Conservation (phyloP, 1,140 invertebrate genomes). For the Eulimnadia texana region DNA sequence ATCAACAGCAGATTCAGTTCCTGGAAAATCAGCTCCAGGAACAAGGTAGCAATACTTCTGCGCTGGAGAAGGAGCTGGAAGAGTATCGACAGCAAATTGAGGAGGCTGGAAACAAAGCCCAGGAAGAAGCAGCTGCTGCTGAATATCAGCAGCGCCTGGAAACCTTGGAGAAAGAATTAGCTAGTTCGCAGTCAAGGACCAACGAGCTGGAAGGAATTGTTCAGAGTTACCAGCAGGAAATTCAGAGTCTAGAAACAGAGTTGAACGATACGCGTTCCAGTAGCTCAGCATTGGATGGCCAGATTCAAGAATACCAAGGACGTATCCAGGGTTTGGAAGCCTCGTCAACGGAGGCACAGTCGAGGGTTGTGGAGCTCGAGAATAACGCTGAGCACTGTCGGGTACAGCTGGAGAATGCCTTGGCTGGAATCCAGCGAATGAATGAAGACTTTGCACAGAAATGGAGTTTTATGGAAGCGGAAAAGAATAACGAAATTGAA, state of each 20-base stretch:
- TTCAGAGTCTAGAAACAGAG: neutral
- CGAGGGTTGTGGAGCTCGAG: neutral
- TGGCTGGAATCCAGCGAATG: too few species aligned
- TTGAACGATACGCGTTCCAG: neutral
- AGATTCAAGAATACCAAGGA: neutral
- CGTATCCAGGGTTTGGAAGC: neutral
- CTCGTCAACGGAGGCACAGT: neutral
- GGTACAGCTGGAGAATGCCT: neutral
- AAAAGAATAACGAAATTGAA: too few species aligned
- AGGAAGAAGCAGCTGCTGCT: neutral
- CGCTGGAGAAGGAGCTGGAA: too few species aligned
- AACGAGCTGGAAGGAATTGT: neutral
- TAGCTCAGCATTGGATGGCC: too few species aligned
- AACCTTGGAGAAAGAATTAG: constrained; percentile 5
- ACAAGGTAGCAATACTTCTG: too few species aligned
- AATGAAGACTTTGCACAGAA: too few species aligned
- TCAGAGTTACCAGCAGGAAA: neutral
- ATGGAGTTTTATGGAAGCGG: too few species aligned
- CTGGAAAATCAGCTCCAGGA: neutral
- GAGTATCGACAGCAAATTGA: neutral
- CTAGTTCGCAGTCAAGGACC: neutral
- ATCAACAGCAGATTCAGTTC: neutral
- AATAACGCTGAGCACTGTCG: neutral
- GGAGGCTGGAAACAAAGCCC: neutral
- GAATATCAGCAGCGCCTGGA: neutral